A percentile compares a stretch with the other conserved stretches of the same genome.
Evolutionary conservation across 2,888 invertebrate genomes (phyloP).

Genomic region (Alsophila aescularia): DNA sequence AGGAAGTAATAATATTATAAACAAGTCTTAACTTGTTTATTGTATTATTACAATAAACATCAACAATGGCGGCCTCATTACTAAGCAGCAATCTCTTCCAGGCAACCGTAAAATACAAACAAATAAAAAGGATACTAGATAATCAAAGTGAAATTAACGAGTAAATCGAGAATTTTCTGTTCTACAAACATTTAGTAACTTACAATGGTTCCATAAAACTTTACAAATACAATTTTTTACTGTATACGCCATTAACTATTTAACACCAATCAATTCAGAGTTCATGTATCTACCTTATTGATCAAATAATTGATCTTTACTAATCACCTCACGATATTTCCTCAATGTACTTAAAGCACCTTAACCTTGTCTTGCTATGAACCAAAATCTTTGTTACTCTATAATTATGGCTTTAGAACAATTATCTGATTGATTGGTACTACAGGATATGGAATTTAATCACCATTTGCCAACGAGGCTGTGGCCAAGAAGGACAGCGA

Average conservation of each 20-base stretch:
- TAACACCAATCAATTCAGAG: constrained; percentile 7
- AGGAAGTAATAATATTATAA: no score
- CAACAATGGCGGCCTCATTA: no score
- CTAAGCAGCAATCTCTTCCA: no score
- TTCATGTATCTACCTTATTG: constrained; percentile 5
- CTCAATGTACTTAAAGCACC: constrained; percentile 17
- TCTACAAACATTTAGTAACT: no score
- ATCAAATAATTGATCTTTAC: constrained; percentile 25
- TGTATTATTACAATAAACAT: no score
- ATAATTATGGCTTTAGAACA: constrained; percentile 38
- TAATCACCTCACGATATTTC: constrained; percentile 23
- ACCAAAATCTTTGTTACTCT: constrained; percentile 29
- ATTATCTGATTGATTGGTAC: constrained; percentile 46
- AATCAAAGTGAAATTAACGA: no score
- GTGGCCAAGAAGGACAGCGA: constrained; percentile 49
- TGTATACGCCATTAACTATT: background rate
- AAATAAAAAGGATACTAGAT: no score
- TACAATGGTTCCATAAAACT: no score
- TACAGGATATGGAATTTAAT: constrained; percentile 45
- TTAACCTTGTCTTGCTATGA: constrained; percentile 26
- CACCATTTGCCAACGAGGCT: constrained; percentile 44
- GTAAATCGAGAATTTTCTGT: no score
- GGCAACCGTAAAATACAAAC: no score
- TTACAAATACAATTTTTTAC: background rate
- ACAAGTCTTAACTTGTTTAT: no score